Base-by-base conservation (phyloP, 2,888 invertebrate genomes). In the Gari tellinella region DNA sequence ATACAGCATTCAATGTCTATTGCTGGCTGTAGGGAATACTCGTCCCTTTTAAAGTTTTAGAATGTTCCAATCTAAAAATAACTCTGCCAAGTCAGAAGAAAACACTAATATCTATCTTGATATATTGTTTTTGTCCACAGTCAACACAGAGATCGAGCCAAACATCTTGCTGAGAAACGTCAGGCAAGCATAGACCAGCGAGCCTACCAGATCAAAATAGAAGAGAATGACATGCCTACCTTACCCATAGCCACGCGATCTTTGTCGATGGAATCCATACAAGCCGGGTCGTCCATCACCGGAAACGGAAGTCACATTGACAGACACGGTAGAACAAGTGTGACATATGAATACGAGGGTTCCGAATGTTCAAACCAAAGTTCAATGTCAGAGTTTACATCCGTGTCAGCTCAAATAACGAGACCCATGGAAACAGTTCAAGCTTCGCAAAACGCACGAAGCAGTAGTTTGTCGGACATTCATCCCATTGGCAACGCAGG, bases 151-250 rank as follows among this genome's bases (percentile, higher is more conserved):
- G 77, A 78, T 49, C 72, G 69, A 58, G 66, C 72, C 45, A 26
- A 66, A 64, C 68, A 63, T 46, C 69, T 78, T 63, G 77, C 77
- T 63, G 77, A 66, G 58, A 73, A 73, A 48, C 77, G 77, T 38
- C 72, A 72, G 53, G 55, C 66, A 56, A 31, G 57, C 19, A 69
- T 78, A 57, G 69, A 68, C 41, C 43, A 61, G 23, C 53, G 58
- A 26, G 63, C 69, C 19, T 58, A 70, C 17, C 31, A 48, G 19
- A 55, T 52, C 19, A 21, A 69, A 10, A 53, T 60, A 31, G 74
- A 74, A 12, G 74, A 68, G 40, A 49, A 55, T 23, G 61, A 41
- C 14, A 49, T 52, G 2, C 26, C 60, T 1, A 43, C 51, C 8
- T 25, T 23, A 31, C 64, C 61, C 0, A 23, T 65, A 12, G 55